Base-by-base conservation (phyloP, 2,113 vertebrate species). In the Raja brachyura region DNA sequence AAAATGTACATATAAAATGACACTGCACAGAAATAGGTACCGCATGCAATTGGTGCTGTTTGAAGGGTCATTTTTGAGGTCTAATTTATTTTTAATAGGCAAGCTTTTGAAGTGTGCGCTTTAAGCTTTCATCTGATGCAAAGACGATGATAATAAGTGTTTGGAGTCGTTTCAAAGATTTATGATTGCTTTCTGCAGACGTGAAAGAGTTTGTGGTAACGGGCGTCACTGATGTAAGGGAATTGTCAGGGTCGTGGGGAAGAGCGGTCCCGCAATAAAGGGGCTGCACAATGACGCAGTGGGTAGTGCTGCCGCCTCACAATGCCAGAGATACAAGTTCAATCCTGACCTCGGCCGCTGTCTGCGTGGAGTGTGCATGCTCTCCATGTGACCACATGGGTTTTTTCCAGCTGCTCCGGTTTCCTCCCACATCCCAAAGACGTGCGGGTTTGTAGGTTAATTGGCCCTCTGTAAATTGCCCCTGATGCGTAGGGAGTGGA, bases 101-200 rank as follows among this genome's bases (percentile, higher is more conserved):
- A 66, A 90, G n/a, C 28, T n/a, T 92, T 92, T 92, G 88, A 92
- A 92, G 66, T 48, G 39, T 48, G 39, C 39, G 39, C 88, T 92
- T 92, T 73, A 73, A 73, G 88, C 66, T 92, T 92, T 31, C 33
- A 73, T 92, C 66, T 92, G 66, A 73, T 92, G 7, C 73, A 70
- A 73, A 39, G 20, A 73, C 63, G 20, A 48, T 22, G 22, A 59
- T 85, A 48, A 48, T 39, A 33, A 70, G n/a, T 39, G 14, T 20
- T 66, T 28, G 31, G 66, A 66, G 39, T 68, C 25, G 5, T 92
- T 92, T 70, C 20, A 92, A 33, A 73, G 10, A 33, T 86, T 92
- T 92, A 92, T 73, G 88, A 48, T 18, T 48, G 88, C 22, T 73
- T 92, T 92, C 66, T 48, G 66, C 33, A 3, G 70, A 92, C 48